These are phyloP conservation scores for Larimichthys polyactis DNA, from an alignment of 2,113 vertebrate genomes.

Conservation along the genomic window DNA sequence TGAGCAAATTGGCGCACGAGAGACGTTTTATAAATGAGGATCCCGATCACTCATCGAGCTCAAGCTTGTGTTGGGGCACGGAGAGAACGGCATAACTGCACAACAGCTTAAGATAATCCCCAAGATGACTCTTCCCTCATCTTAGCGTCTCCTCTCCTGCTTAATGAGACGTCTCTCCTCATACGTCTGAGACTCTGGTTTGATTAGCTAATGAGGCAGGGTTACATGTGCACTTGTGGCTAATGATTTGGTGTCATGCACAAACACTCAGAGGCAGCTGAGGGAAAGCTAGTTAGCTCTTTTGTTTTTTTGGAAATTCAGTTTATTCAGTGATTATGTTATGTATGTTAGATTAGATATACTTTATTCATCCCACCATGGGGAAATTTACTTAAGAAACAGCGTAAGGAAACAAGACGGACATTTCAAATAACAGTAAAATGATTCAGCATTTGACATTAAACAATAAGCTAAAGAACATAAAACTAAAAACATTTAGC, in stretches of 20 bases:
- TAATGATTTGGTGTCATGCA: slow-evolving; percentile 55
- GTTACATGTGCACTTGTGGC: slow-evolving; percentile 56
- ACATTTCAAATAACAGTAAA: not conserved
- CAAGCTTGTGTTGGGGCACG: slow-evolving; percentile 31
- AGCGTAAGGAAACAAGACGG: not conserved
- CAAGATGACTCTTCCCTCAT: slow-evolving; percentile 58
- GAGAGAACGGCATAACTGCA: slow-evolving; percentile 41
- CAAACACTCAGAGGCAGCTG: slow-evolving; percentile 39
- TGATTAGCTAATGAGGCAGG: slow-evolving; percentile 71
- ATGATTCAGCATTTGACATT: not conserved
- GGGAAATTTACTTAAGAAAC: not conserved
- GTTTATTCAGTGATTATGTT: slow-evolving; percentile 21
- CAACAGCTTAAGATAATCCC: slow-evolving; percentile 48
- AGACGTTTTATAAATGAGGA: slow-evolving; percentile 29
- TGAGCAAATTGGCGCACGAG: slow-evolving; percentile 14
- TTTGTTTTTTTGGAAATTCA: slow-evolving; percentile 2
- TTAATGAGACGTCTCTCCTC: slow-evolving; percentile 61
- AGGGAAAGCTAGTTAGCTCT: slow-evolving; percentile 18
- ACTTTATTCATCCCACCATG: too few relatives aligned
- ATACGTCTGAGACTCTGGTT: slow-evolving; percentile 53
- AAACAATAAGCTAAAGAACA: not conserved
- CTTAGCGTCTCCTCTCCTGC: slow-evolving; percentile 42
- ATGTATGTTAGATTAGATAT: not conserved
- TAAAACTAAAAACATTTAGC: not conserved
- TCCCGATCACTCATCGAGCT: slow-evolving; percentile 31